phyloP scores from a whole-genome alignment of 1,140 invertebrate species.

The Hestina assimilis region DNA sequence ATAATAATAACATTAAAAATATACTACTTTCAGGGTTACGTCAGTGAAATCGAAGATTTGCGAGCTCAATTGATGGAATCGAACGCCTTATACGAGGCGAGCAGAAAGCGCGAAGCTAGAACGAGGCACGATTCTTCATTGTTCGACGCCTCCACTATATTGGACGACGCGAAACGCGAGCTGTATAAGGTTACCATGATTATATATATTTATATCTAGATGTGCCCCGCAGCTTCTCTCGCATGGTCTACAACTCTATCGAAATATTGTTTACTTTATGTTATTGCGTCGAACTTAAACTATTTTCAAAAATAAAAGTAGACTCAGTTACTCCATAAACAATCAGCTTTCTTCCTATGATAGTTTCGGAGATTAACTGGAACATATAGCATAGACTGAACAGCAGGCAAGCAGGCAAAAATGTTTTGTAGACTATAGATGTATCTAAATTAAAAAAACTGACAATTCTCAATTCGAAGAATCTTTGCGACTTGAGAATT shows the following conservation, averaged over 20 bases:
- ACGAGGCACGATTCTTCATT: conserved; percentile 58
- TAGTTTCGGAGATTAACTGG: too few relatives aligned
- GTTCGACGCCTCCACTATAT: conserved; percentile 59
- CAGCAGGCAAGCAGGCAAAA: too few relatives aligned
- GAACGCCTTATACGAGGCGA: conserved; percentile 87
- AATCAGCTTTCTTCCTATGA: too few relatives aligned
- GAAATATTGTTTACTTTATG: neutral
- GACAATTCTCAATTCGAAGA: too few relatives aligned
- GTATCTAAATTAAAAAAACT: too few relatives aligned
- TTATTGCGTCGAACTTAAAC: too few relatives aligned
- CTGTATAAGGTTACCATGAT: conserved; percentile 67
- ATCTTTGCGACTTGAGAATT: too few relatives aligned
- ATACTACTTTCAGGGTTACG: conserved; percentile 87
- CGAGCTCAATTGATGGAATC: conserved; percentile 92
- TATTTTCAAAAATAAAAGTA: too few relatives aligned
- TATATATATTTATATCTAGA: neutral
- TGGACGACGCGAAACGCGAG: conserved; percentile 79
- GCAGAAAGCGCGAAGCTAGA: conserved; percentile 52
- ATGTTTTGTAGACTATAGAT: too few relatives aligned
- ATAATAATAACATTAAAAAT: neutral
- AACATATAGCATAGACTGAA: too few relatives aligned
- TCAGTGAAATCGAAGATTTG: conserved; percentile 95
- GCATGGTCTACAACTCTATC: neutral
- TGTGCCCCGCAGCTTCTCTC: neutral
- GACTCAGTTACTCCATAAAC: too few relatives aligned